These are phyloP conservation scores for Muscicapa comitata DNA, from an alignment of 2,797 vertebrate genomes.

Conservation along the genomic window DNA sequence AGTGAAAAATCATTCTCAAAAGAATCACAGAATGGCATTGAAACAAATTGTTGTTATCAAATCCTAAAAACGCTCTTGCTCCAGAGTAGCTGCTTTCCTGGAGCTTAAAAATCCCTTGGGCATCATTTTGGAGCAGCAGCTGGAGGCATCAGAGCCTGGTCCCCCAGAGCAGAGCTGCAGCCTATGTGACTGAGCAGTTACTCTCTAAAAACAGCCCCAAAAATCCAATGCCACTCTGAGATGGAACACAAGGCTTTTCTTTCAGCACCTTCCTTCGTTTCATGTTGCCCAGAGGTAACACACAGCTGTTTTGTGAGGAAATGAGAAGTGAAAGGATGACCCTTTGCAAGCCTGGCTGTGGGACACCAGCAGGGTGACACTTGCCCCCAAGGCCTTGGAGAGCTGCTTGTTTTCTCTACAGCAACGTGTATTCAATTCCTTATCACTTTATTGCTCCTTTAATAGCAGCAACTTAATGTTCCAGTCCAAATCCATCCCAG, in stretches of 20 bases:
- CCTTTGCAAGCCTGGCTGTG: background rate
- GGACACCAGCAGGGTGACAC: background rate
- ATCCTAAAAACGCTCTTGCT: background rate
- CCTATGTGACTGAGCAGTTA: background rate
- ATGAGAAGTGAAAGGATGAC: accelerated
- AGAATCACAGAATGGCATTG: background rate
- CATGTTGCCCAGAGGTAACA: background rate
- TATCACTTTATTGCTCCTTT: accelerated
- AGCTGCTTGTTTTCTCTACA: background rate
- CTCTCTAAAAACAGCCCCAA: background rate
- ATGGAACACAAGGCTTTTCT: background rate
- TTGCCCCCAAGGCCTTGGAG: background rate
- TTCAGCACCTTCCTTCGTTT: background rate
- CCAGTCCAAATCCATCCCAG: no score
- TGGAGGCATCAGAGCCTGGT: background rate
- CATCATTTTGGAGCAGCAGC: background rate
- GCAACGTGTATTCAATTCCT: accelerated
- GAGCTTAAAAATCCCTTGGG: background rate
- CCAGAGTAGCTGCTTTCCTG: background rate
- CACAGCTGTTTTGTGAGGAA: background rate
- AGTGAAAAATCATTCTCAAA: background rate
- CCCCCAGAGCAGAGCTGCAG: background rate
- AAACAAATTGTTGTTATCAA: background rate
- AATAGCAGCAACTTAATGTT: background rate
- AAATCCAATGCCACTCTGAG: background rate